These are phyloP conservation scores for Megalops cyprinoides DNA, from an alignment of 2,797 vertebrate genomes.

Conservation along the genomic window DNA sequence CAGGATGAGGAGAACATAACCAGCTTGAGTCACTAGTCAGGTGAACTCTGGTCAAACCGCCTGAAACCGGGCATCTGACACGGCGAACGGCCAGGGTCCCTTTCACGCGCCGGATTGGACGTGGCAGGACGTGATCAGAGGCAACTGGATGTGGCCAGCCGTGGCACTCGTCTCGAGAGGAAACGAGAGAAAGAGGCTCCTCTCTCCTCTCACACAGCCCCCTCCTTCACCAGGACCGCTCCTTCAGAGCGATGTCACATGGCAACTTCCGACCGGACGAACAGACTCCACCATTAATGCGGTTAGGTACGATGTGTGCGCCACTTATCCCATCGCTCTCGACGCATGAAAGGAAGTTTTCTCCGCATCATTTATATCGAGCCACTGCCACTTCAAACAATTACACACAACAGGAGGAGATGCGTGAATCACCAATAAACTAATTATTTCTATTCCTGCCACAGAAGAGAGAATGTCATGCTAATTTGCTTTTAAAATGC, in stretches of 20 bases:
- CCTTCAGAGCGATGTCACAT: neutral
- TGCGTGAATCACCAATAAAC: neutral
- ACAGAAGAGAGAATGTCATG: neutral
- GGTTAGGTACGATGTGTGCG: neutral
- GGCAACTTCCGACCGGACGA: neutral
- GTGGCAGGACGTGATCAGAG: neutral
- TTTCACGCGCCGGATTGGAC: neutral
- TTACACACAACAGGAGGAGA: neutral
- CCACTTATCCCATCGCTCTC: neutral
- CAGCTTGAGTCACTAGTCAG: neutral
- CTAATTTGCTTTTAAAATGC: neutral
- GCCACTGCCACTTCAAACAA: neutral
- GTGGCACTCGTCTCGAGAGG: neutral
- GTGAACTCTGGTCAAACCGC: neutral
- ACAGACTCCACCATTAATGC: neutral
- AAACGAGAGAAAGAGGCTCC: neutral
- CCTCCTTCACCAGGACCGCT: neutral
- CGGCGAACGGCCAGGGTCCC: neutral
- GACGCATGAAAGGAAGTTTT: neutral
- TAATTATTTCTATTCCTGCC: slow-evolving; percentile 13
- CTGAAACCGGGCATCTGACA: neutral
- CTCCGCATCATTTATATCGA: neutral
- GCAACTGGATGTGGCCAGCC: neutral
- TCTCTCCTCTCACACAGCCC: neutral
- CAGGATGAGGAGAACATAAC: neutral